phyloP scores from a whole-genome alignment of 2,888 invertebrate genomes.

The Hydraecia micacea region DNA sequence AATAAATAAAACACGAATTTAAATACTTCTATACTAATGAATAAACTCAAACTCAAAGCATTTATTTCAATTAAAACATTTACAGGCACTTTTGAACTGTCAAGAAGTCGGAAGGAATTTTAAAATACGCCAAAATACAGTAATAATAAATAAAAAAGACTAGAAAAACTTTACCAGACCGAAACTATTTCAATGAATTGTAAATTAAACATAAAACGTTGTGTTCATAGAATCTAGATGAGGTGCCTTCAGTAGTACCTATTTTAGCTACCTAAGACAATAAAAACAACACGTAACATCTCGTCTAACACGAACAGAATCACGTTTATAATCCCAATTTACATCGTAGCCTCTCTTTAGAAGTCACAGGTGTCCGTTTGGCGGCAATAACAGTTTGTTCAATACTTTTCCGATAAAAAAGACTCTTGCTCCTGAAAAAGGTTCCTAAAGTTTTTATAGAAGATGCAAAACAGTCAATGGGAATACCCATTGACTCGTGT shows the following conservation, averaged over 20 bases:
- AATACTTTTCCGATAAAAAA: constrained; percentile 64
- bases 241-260: background rate
- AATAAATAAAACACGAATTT: too few relatives aligned
- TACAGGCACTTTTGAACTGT: too few relatives aligned
- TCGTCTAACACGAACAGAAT: constrained; percentile 19
- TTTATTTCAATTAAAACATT: too few relatives aligned
- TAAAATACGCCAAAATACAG: too few relatives aligned
- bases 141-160: too few relatives aligned
- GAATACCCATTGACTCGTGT: background rate
- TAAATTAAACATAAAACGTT: constrained; percentile 18
- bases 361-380: constrained; percentile 65
- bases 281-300: constrained; percentile 24
- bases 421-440: constrained; percentile 44
- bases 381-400: constrained; percentile 61
- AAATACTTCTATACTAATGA: too few relatives aligned
- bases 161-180: background rate
- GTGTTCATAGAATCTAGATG: constrained; percentile 11
- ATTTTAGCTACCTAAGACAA: background rate
- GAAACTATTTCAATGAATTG: constrained; percentile 32
- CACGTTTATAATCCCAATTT: constrained; percentile 47
- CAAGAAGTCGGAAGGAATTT: too few relatives aligned
- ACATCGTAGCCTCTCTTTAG: constrained; percentile 39
- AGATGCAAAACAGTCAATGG: constrained; percentile 44
- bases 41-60: too few relatives aligned
- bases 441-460: constrained; percentile 53